Conservation (phyloP, 1,140 invertebrate genomes). For the Cyclina sinensis region DNA sequence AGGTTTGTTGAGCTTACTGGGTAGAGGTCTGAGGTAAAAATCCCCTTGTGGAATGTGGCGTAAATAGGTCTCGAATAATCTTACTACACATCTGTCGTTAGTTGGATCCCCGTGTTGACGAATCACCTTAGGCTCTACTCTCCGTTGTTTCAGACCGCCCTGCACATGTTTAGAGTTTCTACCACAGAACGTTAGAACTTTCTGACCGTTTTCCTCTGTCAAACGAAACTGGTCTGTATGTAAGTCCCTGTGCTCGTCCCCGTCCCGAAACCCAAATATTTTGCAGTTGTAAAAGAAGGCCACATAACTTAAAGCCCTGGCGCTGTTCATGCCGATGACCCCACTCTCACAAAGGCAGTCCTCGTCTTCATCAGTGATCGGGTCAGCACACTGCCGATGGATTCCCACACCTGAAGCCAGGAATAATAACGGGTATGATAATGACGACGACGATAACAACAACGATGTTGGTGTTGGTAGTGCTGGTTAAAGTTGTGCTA, state of each 20-base stretch:
- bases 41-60: background rate
- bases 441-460: too few relatives aligned
- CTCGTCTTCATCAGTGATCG: background rate
- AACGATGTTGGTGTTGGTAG: too few relatives aligned
- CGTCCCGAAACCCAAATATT: conserved; percentile 1
- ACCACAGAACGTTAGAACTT: background rate
- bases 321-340: background rate
- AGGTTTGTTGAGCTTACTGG: background rate
- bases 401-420: background rate
- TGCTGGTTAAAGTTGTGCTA: too few relatives aligned
- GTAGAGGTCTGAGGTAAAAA: background rate
- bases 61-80: background rate
- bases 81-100: background rate
- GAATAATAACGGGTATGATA: too few relatives aligned
- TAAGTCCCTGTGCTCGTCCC: background rate
- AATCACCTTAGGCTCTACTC: background rate
- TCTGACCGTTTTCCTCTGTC: background rate
- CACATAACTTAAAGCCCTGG: background rate
- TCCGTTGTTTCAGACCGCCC: background rate
- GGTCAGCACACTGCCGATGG: background rate
- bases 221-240: background rate
- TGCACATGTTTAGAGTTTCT: background rate
- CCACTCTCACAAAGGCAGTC: background rate
- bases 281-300: conserved; percentile 41
- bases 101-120: too few relatives aligned